These are phyloP conservation scores for Netelia inedita DNA, from an alignment of 2,888 invertebrate genomes.

Conservation along the genomic window DNA sequence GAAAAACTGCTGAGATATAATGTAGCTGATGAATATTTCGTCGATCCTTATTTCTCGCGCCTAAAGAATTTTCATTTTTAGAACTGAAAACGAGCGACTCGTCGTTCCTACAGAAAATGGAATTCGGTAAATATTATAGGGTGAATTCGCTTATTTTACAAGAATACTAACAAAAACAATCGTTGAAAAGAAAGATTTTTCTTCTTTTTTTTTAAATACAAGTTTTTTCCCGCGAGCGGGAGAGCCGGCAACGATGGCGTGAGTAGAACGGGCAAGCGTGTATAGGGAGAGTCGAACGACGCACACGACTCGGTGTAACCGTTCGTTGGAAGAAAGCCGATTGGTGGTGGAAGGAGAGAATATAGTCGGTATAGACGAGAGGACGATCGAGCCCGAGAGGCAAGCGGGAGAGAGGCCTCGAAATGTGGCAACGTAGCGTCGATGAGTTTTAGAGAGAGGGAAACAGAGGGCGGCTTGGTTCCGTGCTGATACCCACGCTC, in stretches of 20 bases:
- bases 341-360: conserved; percentile 56
- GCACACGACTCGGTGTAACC: conserved; percentile 13
- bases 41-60: too few species aligned
- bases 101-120: too few species aligned
- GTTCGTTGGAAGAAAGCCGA: conserved; percentile 48
- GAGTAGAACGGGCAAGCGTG: conserved; percentile 66
- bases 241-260: conserved; percentile 74
- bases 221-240: conserved; percentile 82
- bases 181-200: background rate
- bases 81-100: too few species aligned
- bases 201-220: conserved; percentile 79
- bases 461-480: conserved; percentile 79
- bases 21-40: too few species aligned
- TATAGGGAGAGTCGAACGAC: conserved; percentile 52
- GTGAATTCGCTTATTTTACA: background rate
- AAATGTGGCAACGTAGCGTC: conserved; percentile 84
- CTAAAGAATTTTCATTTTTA: too few species aligned
- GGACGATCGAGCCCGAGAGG: conserved; percentile 65
- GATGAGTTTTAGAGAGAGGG: conserved; percentile 76
- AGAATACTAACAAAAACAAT: conserved; percentile 2
- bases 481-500: conserved; percentile 86
- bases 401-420: conserved; percentile 78
- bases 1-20: too few species aligned
- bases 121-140: too few species aligned
- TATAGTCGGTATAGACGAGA: conserved; percentile 51